Conservation (phyloP, 2,113 vertebrate species). For the Sapayoa aenigma region DNA sequence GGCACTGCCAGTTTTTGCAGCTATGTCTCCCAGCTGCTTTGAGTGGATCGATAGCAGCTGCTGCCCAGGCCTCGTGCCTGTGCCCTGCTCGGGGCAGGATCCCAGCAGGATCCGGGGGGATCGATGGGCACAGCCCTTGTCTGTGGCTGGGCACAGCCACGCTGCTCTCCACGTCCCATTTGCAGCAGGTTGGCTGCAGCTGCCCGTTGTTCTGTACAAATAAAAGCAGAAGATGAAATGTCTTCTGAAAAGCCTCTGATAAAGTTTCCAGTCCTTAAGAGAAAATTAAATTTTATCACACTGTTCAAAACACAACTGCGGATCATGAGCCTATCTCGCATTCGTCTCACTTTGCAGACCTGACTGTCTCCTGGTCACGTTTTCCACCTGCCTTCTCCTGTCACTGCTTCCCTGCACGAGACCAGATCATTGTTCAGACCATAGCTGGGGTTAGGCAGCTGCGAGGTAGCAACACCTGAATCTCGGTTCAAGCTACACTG, state of each 20-base stretch:
- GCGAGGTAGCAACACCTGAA: too few relatives aligned
- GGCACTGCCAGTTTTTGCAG: background rate
- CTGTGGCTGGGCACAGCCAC: accelerated
- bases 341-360: background rate
- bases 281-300: background rate
- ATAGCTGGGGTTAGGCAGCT: background rate
- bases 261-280: background rate
- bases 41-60: background rate
- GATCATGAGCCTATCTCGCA: background rate
- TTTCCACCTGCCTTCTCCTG: background rate
- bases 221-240: background rate
- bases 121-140: background rate
- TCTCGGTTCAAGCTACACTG: background rate
- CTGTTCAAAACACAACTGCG: background rate
- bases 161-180: background rate
- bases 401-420: background rate
- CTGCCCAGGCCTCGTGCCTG: background rate
- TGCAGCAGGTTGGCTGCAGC: background rate
- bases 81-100: background rate
- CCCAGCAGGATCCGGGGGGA: too few relatives aligned
- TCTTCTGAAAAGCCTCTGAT: background rate
- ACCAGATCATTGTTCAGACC: background rate
- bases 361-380: background rate
- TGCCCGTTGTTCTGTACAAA: background rate
- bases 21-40: background rate